Conservation (phyloP, 2,113 vertebrate species). For the Phrynocephalus versicolor region DNA sequence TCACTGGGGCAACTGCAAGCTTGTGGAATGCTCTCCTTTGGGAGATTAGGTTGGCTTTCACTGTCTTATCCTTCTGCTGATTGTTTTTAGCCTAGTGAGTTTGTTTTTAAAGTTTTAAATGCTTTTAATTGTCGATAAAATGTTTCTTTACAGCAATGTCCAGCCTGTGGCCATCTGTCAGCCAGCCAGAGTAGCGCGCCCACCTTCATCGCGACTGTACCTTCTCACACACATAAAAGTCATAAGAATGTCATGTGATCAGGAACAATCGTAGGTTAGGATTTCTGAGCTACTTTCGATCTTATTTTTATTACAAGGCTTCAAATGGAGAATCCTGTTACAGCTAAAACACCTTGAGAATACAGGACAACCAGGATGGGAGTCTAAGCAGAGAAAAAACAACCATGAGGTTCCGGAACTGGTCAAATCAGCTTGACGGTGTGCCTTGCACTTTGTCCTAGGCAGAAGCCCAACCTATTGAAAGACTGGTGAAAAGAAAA, state of each 20-base stretch:
- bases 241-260: neutral
- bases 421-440: neutral
- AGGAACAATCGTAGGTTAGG: neutral
- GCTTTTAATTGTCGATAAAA: no score
- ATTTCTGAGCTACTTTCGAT: neutral
- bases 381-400: neutral
- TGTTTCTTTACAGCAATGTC: no score
- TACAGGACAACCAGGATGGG: neutral
- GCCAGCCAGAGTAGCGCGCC: no score
- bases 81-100: no score
- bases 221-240: neutral
- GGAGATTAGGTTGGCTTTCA: no score
- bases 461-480: neutral
- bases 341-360: neutral
- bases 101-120: no score
- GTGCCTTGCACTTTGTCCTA: neutral
- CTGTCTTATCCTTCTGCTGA: no score
- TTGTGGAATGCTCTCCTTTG: no score
- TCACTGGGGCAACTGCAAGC: no score
- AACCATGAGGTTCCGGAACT: neutral
- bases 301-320: neutral
- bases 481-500: neutral
- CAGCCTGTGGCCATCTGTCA: no score
- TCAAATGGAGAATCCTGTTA: neutral
- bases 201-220: no score